Conservation (phyloP, 2,797 vertebrate genomes). For the Vespertilio murinus region DNA sequence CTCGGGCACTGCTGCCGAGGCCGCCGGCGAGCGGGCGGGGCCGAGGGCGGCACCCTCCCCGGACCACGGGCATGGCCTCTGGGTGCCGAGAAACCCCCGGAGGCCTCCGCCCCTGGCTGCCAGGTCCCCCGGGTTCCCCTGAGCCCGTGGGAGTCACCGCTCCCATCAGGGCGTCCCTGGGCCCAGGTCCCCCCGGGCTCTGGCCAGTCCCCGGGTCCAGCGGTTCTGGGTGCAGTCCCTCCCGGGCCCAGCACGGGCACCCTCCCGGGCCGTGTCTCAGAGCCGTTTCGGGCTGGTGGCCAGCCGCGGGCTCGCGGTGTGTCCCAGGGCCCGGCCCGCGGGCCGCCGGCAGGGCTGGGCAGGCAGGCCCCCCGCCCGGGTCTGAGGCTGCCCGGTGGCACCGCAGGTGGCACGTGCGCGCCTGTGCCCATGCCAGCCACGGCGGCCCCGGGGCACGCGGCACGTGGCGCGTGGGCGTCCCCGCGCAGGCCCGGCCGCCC, state of each 20-base stretch:
- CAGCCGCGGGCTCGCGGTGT: not conserved
- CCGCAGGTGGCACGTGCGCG: fast-evolving
- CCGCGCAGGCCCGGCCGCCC: not conserved
- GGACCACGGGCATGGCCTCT: fast-evolving
- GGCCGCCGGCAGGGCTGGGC: fast-evolving
- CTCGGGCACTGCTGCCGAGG: not conserved
- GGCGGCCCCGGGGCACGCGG: fast-evolving
- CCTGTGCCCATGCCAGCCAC: fast-evolving
- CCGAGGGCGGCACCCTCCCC: fast-evolving
- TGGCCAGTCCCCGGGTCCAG: not conserved
- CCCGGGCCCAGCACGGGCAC: not conserved
- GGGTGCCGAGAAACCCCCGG: not conserved
- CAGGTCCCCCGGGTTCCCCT: not conserved
- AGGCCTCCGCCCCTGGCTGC: not conserved
- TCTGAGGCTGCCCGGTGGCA: not conserved
- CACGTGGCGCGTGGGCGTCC: no score
- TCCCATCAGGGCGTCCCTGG: not conserved
- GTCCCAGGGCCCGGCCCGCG: not conserved
- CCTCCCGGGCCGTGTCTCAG: not conserved
- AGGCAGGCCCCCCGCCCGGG: not conserved
- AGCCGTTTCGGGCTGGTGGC: not conserved
- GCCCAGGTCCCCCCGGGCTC: not conserved
- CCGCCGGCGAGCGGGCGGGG: fast-evolving
- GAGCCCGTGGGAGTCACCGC: not conserved
- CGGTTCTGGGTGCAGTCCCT: fast-evolving